Evolutionary conservation across 2,113 vertebrate genomes (phyloP), one percentile per base, ranked within the genome.

Genomic region (Osmerus mordax): DNA sequence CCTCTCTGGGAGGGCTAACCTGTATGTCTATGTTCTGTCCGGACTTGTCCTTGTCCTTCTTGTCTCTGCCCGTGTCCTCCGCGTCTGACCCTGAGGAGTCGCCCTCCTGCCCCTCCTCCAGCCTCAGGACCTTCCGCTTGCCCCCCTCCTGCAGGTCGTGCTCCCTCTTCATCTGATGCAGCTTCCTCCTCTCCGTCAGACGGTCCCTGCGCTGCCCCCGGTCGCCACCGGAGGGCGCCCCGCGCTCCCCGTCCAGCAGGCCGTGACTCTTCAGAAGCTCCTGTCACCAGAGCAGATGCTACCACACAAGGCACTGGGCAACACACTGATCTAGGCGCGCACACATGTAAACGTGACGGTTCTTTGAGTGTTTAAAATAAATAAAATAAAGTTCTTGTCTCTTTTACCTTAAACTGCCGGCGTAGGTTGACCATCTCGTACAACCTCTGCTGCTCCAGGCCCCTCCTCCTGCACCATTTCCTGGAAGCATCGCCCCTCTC

Each of bases 401-500:
- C 23, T 36, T 69, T 62, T 71, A 93, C 96, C 92, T 94, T 95
- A 77, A 97, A 98, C 83, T 98, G 96, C 19, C 93, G 90, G 56
- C 95, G 92, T 3, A 98, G 88, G 86, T 98, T 96, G 83, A 94
- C 91, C 69, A 96, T 95, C 78, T 98, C 96, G 0, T 98, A 98
- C 0, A 98, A 89, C 2, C 95, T 90, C n/a, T 98, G 96, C 66
- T 98, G 96, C 85, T 97, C 96, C 65, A 98, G 58, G 0, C 96
- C 96, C 1, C 93, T 90, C 7, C 90, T 91, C 23, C 93, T 91
- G 76, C 96, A 97, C 96, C 96, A 98, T 36, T 90, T 94, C 41
- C 93, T 93, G 0, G 95, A 96, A 47, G 78, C 82, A 0, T 88
- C 76, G 0, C 91, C 83, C 18, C 90, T 81, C 19, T 94, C 92